Evolutionary conservation across 2,797 vertebrate species (phyloP).

Genomic region (Prionace glauca): DNA sequence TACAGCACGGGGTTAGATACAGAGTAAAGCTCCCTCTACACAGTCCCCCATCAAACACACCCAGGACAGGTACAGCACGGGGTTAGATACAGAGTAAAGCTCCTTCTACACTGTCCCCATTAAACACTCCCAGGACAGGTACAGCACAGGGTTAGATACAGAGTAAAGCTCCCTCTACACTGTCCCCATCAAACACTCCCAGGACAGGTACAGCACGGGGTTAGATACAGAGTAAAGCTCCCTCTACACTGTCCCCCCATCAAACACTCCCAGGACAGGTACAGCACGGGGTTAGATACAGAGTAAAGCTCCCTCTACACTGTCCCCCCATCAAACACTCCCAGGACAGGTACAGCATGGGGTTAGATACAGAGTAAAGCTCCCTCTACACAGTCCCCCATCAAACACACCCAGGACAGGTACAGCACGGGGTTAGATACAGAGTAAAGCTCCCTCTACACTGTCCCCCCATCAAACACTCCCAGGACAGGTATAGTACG

Average conservation of each 20-base stretch:
- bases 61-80: too few species aligned
- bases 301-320: neutral
- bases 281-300: too few species aligned
- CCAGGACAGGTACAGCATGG: too few species aligned
- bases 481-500: too few species aligned
- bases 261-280: too few species aligned
- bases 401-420: too few species aligned
- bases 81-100: neutral
- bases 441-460: neutral
- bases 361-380: neutral
- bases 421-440: too few species aligned
- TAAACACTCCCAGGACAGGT: too few species aligned
- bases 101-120: neutral
- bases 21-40: neutral
- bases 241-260: neutral
- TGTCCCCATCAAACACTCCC: neutral
- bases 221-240: neutral
- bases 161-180: neutral
- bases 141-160: too few species aligned
- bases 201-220: too few species aligned
- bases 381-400: neutral
- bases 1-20: too few species aligned
- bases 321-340: neutral
- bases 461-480: neutral
- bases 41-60: neutral